These are phyloP conservation scores for Strigops habroptila DNA, from an alignment of 2,113 vertebrate species.

Conservation along the genomic window DNA sequence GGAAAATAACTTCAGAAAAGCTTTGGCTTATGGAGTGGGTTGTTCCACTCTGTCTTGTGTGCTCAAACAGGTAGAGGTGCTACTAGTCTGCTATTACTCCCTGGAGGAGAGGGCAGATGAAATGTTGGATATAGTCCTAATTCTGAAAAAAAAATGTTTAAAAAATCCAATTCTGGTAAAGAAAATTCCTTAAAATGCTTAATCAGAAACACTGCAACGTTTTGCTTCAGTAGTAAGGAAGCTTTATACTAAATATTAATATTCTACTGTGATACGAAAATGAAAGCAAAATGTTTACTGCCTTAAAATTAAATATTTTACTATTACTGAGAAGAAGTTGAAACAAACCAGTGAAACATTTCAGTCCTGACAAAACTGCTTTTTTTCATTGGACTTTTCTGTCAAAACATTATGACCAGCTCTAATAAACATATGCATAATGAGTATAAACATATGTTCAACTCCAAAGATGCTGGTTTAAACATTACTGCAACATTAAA, in stretches of 20 bases:
- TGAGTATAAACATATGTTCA: neutral
- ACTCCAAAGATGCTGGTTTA: neutral
- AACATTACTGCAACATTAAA: neutral
- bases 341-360: neutral
- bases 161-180: neutral
- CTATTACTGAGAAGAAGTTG: neutral
- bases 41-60: neutral
- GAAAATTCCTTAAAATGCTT: neutral
- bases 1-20: neutral
- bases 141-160: neutral
- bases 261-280: neutral
- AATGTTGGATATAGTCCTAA: neutral
- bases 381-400: neutral
- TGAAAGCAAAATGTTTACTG: neutral
- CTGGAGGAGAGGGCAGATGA: neutral
- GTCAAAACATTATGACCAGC: conserved; percentile 7
- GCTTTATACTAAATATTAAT: neutral
- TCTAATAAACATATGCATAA: conserved; percentile 51
- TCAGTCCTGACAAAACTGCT: conserved; percentile 7
- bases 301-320: conserved; percentile 22
- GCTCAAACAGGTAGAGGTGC: neutral
- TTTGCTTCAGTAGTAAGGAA: neutral
- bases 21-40: neutral
- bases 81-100: fast-evolving
- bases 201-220: neutral